Base-by-base conservation (phyloP, 2,797 vertebrate species). In the Hypotaenidia okinawae region DNA sequence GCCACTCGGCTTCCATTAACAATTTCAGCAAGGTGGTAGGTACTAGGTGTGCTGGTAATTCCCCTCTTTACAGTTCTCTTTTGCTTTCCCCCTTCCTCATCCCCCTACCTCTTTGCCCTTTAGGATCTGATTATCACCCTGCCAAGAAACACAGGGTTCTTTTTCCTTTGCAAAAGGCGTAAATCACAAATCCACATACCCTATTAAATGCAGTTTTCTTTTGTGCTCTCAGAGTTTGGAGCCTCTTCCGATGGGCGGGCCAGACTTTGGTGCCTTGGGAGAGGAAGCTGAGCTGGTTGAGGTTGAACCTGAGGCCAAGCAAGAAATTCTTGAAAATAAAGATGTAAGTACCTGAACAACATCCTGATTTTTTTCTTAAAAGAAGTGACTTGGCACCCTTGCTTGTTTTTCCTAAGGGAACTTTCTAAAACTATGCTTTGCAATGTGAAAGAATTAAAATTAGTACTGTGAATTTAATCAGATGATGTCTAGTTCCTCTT, bases 301-400 rank as follows among this genome's bases (percentile, higher is more conserved):
- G 84, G 97, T 98, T 58, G 98, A 98, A 96, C 98, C 99, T 54
- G 98, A 99, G 94, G 93, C 98, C 28, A 99, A 99, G 90, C 99
- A 99, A 97, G 99, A 99, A 95, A 98, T 99, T 93, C 98, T 99
- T 0, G 99, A 99, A 97, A 99, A 99, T 97, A 99, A 99, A 98
- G 98, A 99, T 73, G 99, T 99, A 75, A 98, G 99, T 98, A 59
- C 33, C 49, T 81, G 27, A 54, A 16, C 15, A 64, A 15, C 15
- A 45, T 28, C 13, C 13, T 70, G 9, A 9, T 4, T 27, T 52
- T 77, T 58, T 27, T 25, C 24, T 37, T 5, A 6, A 19, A 55
- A 37, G 11, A 69, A 83, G 30, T 3, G 2, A 8, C 14, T 70
- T 49, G 23, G 14, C 18, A 16, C 3, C 7, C 12, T 73, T 80